Evolutionary conservation across 2,888 invertebrate genomes (phyloP).

Genomic region (Eurytoma adleriae): DNA sequence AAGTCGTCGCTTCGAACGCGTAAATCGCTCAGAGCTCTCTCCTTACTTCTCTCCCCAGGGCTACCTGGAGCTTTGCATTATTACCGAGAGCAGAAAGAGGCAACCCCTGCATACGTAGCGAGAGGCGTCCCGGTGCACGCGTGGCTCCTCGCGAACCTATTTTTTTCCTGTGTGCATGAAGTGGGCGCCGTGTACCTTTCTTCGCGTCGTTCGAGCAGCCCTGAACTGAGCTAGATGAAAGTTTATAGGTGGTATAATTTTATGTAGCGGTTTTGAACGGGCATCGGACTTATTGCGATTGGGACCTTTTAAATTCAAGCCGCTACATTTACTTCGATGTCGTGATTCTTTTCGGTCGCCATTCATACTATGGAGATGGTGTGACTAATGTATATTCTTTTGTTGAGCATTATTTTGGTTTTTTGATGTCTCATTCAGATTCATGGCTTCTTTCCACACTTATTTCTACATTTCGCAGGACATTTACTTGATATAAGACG

Average conservation of each 20-base stretch:
- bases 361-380: not conserved
- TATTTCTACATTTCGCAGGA: no score
- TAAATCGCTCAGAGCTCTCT: conserved; percentile 40
- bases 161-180: not conserved
- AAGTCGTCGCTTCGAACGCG: conserved; percentile 44
- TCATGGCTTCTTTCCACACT: no score
- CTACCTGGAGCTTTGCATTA: conserved; percentile 40
- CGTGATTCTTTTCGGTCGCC: conserved; percentile 1
- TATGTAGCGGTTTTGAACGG: conserved; percentile 42
- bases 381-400: conserved; percentile 13
- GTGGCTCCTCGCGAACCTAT: not conserved
- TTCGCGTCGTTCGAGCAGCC: conserved; percentile 38
- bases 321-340: conserved; percentile 48
- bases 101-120: conserved; percentile 43
- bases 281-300: conserved; percentile 50
- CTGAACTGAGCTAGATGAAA: conserved; percentile 33
- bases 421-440: not conserved
- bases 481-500: no score
- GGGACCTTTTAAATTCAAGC: conserved; percentile 32
- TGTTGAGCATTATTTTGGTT: not conserved
- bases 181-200: conserved; percentile 6
- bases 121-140: not conserved
- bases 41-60: not conserved
- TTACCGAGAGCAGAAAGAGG: conserved; percentile 9
- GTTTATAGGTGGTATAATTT: conserved; percentile 56